Conservation (phyloP, 2,888 invertebrate species). For the Drosophila trichaetosa region DNA sequence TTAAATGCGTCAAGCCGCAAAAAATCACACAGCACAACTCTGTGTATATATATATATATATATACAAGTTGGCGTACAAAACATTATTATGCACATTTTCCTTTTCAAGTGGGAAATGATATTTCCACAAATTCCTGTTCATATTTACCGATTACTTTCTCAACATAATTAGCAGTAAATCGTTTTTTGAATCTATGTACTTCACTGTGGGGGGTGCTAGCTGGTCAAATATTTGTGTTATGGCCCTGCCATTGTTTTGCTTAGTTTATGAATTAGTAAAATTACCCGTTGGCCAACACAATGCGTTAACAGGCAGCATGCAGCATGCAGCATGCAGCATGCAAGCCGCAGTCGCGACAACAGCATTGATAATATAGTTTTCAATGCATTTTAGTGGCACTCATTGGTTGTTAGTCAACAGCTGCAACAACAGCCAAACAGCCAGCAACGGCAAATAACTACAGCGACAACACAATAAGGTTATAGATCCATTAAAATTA, state of each 20-base stretch:
- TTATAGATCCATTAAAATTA: slow-evolving; percentile 65
- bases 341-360: slow-evolving; percentile 28
- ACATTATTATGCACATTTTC: slow-evolving; percentile 7
- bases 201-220: neutral
- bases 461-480: slow-evolving; percentile 49
- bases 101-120: slow-evolving; percentile 11
- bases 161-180: slow-evolving; percentile 21
- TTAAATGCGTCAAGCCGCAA: slow-evolving; percentile 71
- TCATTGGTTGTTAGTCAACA: slow-evolving; percentile 45
- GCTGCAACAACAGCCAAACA: slow-evolving; percentile 63
- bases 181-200: slow-evolving; percentile 4
- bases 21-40: slow-evolving; percentile 16
- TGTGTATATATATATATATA: neutral
- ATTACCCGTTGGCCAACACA: slow-evolving; percentile 46
- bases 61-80: neutral
- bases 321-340: slow-evolving; percentile 4
- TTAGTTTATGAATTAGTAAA: slow-evolving; percentile 78
- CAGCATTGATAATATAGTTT: slow-evolving; percentile 63
- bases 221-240: slow-evolving; percentile 65
- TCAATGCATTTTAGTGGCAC: slow-evolving; percentile 35
- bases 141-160: slow-evolving; percentile 24
- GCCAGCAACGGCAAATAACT: slow-evolving; percentile 20
- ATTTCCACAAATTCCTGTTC: slow-evolving; percentile 33
- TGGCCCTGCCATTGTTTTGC: slow-evolving; percentile 48
- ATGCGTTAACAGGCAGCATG: slow-evolving; percentile 8